These are phyloP conservation scores for Drosophila peninsularis DNA, from an alignment of 2,888 invertebrate genomes.

Conservation along the genomic window DNA sequence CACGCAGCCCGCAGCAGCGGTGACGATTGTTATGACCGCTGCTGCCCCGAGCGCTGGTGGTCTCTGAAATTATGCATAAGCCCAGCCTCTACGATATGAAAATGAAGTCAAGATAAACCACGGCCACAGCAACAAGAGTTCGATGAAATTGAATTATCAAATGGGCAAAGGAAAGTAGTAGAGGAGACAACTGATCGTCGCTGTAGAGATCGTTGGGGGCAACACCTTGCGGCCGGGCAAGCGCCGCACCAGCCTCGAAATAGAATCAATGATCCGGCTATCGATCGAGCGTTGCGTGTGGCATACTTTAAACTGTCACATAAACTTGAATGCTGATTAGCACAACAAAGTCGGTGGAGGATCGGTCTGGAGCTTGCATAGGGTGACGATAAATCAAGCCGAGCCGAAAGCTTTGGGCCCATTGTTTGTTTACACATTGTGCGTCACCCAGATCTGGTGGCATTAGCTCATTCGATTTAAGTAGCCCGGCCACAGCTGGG, in stretches of 20 bases:
- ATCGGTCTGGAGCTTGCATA: constrained; percentile 56
- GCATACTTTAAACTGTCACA: constrained; percentile 80
- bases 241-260: constrained; percentile 63
- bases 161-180: constrained; percentile 61
- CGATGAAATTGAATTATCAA: constrained; percentile 79
- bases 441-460: constrained; percentile 69
- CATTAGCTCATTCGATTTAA: constrained; percentile 75
- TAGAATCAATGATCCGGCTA: constrained; percentile 15
- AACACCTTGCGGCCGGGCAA: constrained; percentile 62
- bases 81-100: constrained; percentile 34
- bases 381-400: constrained; percentile 67
- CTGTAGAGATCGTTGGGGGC: constrained; percentile 61
- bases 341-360: constrained; percentile 78
- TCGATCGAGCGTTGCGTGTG: constrained; percentile 62
- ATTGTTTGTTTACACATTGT: constrained; percentile 74
- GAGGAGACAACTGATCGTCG: neutral
- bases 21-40: constrained; percentile 71
- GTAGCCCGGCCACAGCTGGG: constrained; percentile 45
- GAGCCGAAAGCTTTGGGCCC: constrained; percentile 53
- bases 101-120: constrained; percentile 72
- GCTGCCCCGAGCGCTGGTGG: constrained; percentile 66
- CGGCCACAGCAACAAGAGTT: constrained; percentile 23
- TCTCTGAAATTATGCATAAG: constrained; percentile 25
- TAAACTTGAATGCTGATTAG: constrained; percentile 81
- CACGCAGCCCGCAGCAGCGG: constrained; percentile 69